phyloP scores from a whole-genome alignment of 2,888 invertebrate genomes.

The Ichneumon xanthorius region DNA sequence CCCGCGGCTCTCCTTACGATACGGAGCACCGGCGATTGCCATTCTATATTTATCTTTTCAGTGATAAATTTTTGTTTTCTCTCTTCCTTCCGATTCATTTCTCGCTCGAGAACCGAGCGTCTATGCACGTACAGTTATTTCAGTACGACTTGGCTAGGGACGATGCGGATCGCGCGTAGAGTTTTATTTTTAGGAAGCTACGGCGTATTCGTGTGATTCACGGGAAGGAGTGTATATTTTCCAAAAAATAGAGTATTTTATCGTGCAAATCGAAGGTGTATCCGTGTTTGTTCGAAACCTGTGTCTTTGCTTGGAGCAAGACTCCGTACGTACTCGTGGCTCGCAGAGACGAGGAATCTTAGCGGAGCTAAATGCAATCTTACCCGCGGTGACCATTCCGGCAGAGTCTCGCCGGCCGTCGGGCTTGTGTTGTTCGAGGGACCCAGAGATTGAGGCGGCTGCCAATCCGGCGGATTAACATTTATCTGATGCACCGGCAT shows the following conservation, averaged over 20 bases:
- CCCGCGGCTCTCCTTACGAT: neutral
- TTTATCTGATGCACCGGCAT: constrained; percentile 83
- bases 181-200: constrained; percentile 72
- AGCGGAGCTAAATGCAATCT: constrained; percentile 38
- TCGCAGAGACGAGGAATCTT: neutral
- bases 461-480: constrained; percentile 83
- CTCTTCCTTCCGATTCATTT: neutral
- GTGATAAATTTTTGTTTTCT: constrained; percentile 21
- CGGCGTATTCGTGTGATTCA: constrained; percentile 22
- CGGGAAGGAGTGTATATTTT: constrained; percentile 17
- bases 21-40: neutral
- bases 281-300: neutral
- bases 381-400: constrained; percentile 82
- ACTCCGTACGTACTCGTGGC: neutral
- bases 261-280: neutral
- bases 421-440: constrained; percentile 78
- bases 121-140: constrained; percentile 71
- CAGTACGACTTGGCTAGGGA: constrained; percentile 70
- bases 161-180: constrained; percentile 68
- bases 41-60: constrained; percentile 4
- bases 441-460: constrained; percentile 78
- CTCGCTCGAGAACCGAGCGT: constrained; percentile 20
- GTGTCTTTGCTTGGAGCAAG: neutral
- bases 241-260: neutral
- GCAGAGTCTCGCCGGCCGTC: constrained; percentile 75